Base-by-base conservation (phyloP, 1,140 invertebrate genomes). In the Platyscapa corneri region DNA sequence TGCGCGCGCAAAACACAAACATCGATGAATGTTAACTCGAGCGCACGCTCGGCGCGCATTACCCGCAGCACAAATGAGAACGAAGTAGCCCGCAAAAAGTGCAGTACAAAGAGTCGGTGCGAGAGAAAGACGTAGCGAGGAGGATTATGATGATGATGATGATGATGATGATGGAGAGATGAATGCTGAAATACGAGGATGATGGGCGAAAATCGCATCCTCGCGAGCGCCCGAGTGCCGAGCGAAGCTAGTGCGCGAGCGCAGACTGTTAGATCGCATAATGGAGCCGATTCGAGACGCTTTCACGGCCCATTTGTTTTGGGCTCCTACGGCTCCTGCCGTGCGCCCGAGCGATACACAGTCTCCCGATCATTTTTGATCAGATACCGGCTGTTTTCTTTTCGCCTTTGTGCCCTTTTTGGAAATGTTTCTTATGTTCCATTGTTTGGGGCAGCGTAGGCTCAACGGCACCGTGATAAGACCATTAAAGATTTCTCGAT, bases 221-320 rank as follows among this genome's bases (percentile, higher is more conserved):
- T n/a, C n/a, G n/a, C n/a, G n/a, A n/a, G n/a, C n/a, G n/a, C n/a
- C n/a, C n/a, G n/a, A n/a, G n/a, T n/a, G 46, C 39, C 5, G 78
- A 67, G 37, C 32, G 7, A 46, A 46, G 42, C 7, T 16, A 46
- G 72, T 23, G 37, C 12, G 34, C 56, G 27, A 65, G 27, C 3
- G 14, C 39, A n/a, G 46, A 70, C n/a, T n/a, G n/a, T n/a, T 72
- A 72, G 64, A 80, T 80, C 39, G 18, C 64, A 32, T 46, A 12
- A 67, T 67, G 39, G 32, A 70, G 42, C 0, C 20, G 65, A 79
- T 79, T 84, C 7, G 32, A 84, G 37, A 30, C 49, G 42, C 67
- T 81, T 85, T 85, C 70, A 81, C 78, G 78, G 75, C 0, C 77
- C 77, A 85, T 85, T 80, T 85, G 53, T 85, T 85, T 75, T 75